A percentile compares a stretch with the other conserved stretches of the same genome.
phyloP scores from a whole-genome alignment of 2,797 vertebrate species.

The Mormyrops boulengeri region DNA sequence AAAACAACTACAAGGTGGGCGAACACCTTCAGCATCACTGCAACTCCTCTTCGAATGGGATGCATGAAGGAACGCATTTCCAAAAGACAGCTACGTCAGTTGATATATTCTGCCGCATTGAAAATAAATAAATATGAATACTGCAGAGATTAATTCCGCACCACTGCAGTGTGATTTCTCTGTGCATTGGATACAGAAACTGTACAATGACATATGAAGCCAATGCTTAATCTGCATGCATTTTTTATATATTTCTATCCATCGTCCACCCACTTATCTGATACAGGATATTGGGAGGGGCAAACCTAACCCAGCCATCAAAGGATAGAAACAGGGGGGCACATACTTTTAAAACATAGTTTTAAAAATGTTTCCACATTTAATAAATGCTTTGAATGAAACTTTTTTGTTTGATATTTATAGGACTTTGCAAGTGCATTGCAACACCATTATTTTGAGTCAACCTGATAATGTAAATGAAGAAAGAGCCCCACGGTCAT shows the following conservation, averaged over 20 bases:
- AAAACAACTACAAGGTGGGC: not conserved
- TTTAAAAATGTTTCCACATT: not conserved
- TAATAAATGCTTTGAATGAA: not conserved
- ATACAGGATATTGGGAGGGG: not conserved
- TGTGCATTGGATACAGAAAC: not conserved
- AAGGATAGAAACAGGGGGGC: not conserved
- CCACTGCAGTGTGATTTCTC: not conserved
- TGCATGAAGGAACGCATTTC: not conserved
- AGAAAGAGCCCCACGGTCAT: not conserved
- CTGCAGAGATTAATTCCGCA: not conserved
- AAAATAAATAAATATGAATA: not conserved
- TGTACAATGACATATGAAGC: not conserved
- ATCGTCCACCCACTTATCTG: not conserved
- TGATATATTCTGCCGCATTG: not conserved
- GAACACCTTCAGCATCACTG: not conserved
- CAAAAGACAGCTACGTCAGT: not conserved
- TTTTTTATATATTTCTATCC: not conserved
- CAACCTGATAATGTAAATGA: not conserved
- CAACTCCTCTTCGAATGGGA: not conserved
- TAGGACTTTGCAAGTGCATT: not conserved
- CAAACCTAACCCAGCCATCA: not conserved
- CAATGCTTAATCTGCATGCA: not conserved
- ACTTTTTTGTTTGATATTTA: not conserved
- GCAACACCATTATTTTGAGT: not conserved
- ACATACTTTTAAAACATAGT: not conserved